phyloP scores from a whole-genome alignment of 2,113 vertebrate genomes.

The Trogon surrucura region DNA sequence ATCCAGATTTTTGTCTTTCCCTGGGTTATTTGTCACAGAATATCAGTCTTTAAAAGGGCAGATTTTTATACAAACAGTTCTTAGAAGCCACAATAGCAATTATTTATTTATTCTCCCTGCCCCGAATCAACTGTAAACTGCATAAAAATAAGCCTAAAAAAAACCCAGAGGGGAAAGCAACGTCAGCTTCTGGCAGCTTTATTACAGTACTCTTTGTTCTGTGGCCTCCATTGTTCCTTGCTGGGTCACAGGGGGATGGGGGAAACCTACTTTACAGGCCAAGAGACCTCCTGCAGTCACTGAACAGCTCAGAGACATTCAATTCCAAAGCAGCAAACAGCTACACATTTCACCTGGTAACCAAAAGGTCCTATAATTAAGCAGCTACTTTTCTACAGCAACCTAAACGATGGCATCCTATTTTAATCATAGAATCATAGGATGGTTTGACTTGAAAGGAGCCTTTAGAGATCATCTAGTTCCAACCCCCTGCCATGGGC shows the following conservation, averaged over 20 bases:
- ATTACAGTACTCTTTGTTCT: not conserved
- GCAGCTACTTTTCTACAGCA: not conserved
- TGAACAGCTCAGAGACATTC: not conserved
- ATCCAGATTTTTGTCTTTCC: not conserved
- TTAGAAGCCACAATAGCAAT: not conserved
- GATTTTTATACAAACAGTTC: not conserved
- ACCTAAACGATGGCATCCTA: not conserved
- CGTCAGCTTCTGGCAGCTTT: not conserved
- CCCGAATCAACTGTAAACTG: conserved; percentile 3
- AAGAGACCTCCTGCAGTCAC: not conserved
- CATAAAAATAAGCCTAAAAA: conserved; percentile 48
- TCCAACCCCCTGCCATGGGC: too few relatives aligned
- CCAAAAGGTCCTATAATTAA: too few relatives aligned
- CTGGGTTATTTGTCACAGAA: not conserved
- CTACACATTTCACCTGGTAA: not conserved
- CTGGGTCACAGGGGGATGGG: not conserved
- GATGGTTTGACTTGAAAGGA: too few relatives aligned
- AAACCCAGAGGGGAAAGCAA: not conserved
- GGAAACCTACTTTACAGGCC: not conserved
- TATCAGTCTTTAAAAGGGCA: conserved; percentile 28
- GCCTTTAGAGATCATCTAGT: too few relatives aligned
- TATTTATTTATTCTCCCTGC: not conserved
- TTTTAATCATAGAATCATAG: too few relatives aligned
- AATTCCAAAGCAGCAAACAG: not conserved
- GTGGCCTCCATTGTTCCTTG: not conserved